phyloP scores from a whole-genome alignment of 2,888 invertebrate genomes.

The Polietes domitor region DNA sequence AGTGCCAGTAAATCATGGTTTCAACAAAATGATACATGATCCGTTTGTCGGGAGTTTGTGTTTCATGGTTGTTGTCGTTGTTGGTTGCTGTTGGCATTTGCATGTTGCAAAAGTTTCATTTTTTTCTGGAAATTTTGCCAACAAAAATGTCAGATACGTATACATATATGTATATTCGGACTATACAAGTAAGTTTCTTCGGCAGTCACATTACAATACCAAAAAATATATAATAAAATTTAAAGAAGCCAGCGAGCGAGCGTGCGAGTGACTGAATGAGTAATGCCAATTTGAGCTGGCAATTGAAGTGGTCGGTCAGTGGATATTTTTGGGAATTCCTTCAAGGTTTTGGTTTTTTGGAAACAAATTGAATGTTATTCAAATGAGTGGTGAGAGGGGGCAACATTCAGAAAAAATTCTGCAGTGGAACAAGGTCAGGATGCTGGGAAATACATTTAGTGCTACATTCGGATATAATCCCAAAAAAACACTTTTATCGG shows the following conservation, averaged over 20 bases:
- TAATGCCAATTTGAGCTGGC: neutral
- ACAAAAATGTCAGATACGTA: neutral
- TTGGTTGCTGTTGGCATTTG: slow-evolving; percentile 2
- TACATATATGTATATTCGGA: neutral
- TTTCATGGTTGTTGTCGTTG: slow-evolving; percentile 31
- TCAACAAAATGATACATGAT: slow-evolving; percentile 40
- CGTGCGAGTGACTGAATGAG: too few relatives aligned
- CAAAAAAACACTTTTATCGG: too few relatives aligned
- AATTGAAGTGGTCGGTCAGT: neutral
- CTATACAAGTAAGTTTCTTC: too few relatives aligned
- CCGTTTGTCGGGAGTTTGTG: slow-evolving; percentile 34
- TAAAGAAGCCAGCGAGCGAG: too few relatives aligned
- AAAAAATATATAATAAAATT: neutral
- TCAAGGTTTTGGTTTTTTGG: neutral
- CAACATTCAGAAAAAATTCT: too few relatives aligned
- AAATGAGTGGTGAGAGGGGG: too few relatives aligned
- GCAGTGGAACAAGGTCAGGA: too few relatives aligned
- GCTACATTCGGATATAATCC: too few relatives aligned
- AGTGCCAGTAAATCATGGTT: slow-evolving; percentile 26
- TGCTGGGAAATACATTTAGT: too few relatives aligned
- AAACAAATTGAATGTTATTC: too few relatives aligned
- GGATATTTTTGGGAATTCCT: neutral
- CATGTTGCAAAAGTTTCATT: slow-evolving; percentile 32
- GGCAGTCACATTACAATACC: neutral
- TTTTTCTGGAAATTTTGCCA: slow-evolving; percentile 14